phyloP scores from a whole-genome alignment of 2,888 invertebrate genomes.

The Oithona nana region DNA sequence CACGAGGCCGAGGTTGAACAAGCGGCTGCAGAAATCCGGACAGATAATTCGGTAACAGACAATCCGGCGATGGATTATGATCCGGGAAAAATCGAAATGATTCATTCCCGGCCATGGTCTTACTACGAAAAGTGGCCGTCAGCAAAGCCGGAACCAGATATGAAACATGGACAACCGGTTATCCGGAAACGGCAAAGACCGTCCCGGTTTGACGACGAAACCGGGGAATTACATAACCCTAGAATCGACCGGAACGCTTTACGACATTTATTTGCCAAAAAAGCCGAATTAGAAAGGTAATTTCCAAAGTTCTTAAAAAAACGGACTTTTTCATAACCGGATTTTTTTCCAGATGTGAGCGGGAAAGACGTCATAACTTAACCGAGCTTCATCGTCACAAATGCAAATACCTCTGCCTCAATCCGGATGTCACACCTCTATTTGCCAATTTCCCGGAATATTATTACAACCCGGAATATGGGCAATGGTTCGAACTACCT shows the following conservation, averaged over 20 bases:
- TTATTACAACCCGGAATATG: constrained; percentile 9
- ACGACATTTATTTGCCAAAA: neutral
- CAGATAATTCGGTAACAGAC: too few relatives aligned
- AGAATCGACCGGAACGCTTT: neutral
- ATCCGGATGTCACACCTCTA: constrained; percentile 1
- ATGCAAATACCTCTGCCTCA: constrained; percentile 10
- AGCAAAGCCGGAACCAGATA: neutral
- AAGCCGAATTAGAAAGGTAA: too few relatives aligned
- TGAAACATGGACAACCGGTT: neutral
- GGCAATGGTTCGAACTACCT: constrained; percentile 13
- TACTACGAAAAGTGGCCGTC: neutral
- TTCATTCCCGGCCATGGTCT: neutral
- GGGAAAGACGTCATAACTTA: neutral
- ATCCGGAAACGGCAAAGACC: neutral
- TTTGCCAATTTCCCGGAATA: constrained; percentile 12
- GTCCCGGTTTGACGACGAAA: constrained; percentile 7
- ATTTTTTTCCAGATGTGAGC: too few relatives aligned
- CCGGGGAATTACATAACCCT: neutral
- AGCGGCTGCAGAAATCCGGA: constrained; percentile 5
- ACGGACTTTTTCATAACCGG: too few relatives aligned
- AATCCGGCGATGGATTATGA: neutral
- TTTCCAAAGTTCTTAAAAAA: too few relatives aligned
- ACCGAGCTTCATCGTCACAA: constrained; percentile 3
- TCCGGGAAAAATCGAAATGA: neutral
- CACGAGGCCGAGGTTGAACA: constrained; percentile 71